phyloP scores from a whole-genome alignment of 2,113 vertebrate species.

The Salvator merianae region DNA sequence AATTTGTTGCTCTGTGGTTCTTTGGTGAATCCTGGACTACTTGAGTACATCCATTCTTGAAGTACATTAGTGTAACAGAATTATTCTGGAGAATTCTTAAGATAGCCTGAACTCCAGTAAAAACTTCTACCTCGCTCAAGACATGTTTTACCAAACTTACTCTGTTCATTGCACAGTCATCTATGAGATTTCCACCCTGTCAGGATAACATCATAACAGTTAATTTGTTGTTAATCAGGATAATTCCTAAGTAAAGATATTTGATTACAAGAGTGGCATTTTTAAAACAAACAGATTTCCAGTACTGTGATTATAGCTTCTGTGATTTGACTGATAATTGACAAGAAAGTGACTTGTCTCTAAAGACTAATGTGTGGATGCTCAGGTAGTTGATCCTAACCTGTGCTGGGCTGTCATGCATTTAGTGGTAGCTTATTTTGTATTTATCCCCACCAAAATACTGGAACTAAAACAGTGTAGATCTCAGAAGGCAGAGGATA shows the following conservation, averaged over 20 bases:
- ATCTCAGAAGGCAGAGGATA: no score
- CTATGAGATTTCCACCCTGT: background rate
- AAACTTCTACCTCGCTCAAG: background rate
- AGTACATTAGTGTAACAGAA: background rate
- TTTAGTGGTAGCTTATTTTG: background rate
- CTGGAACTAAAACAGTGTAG: no score
- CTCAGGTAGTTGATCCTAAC: background rate
- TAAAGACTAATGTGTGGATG: no score
- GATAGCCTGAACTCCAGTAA: background rate
- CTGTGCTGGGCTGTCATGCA: background rate
- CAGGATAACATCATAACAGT: background rate
- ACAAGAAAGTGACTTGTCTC: background rate
- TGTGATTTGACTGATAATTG: background rate
- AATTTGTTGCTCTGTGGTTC: no score
- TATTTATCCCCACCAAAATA: background rate
- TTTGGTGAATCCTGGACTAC: no score
- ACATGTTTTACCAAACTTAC: no score
- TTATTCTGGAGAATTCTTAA: background rate
- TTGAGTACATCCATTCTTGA: no score
- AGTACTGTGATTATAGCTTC: background rate
- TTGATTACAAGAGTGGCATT: background rate
- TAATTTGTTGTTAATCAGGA: no score
- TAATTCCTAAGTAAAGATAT: no score
- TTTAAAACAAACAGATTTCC: background rate
- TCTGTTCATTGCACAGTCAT: background rate